Percentiles rank a stretch among this genome's conserved stretches.
Evolutionary conservation across 1,140 invertebrate genomes (phyloP).

Genomic region (Solenopsis invicta): DNA sequence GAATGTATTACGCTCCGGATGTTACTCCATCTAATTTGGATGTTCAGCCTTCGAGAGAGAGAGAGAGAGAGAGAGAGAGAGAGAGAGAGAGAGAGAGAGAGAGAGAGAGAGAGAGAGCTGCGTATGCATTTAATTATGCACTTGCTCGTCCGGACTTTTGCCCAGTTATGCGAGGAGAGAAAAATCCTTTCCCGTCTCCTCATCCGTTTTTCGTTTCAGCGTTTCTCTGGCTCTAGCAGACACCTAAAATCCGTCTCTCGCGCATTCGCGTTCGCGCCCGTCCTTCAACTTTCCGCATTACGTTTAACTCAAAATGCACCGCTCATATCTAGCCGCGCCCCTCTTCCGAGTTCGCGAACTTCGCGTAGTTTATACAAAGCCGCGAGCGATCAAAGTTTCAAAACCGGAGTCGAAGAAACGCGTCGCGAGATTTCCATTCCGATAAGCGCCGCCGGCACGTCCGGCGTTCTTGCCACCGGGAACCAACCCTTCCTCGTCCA

Average conservation of each 20-base stretch:
- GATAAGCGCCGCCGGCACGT: constrained; percentile 35
- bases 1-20: neutral
- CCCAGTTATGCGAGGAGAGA: neutral
- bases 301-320: constrained; percentile 51
- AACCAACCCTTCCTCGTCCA: neutral
- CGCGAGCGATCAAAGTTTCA: constrained; percentile 59
- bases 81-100: too few species aligned
- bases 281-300: constrained; percentile 54
- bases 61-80: neutral
- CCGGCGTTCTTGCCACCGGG: constrained; percentile 39
- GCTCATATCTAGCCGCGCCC: constrained; percentile 38
- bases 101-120: neutral
- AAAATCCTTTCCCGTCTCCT: constrained; percentile 6
- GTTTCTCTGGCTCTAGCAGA: neutral
- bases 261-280: constrained; percentile 7
- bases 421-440: constrained; percentile 29
- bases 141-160: neutral
- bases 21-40: neutral
- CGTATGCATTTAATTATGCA: constrained; percentile 27
- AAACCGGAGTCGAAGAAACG: constrained; percentile 45
- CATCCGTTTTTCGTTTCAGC: neutral
- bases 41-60: neutral
- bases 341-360: constrained; percentile 32
- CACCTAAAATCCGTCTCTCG: constrained; percentile 24
- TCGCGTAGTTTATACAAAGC: constrained; percentile 55